Evolutionary conservation across 2,797 vertebrate species (phyloP).

Genomic region (Xenopus petersii): DNA sequence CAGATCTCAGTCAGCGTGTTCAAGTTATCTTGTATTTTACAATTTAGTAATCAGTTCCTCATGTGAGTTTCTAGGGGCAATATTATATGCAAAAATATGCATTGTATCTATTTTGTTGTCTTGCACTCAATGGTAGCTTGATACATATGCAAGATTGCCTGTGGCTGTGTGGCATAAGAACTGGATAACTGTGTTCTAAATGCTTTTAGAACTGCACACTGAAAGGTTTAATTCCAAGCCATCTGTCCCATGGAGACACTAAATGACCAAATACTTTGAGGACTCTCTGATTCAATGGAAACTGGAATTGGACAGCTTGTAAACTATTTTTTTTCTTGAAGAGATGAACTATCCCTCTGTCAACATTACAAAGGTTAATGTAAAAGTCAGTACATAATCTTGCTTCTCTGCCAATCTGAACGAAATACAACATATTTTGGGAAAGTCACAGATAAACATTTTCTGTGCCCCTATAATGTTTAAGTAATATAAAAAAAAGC

Average conservation of each 20-base stretch:
- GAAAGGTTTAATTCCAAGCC: constrained; percentile 37
- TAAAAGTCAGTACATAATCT: constrained; percentile 28
- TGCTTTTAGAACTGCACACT: constrained; percentile 28
- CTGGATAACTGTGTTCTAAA: constrained; percentile 21
- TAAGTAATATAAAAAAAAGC: not conserved
- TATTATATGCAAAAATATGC: too few relatives aligned
- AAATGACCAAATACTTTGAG: constrained; percentile 45
- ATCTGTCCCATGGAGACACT: constrained; percentile 41
- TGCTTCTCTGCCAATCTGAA: constrained; percentile 31
- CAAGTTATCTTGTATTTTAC: too few relatives aligned
- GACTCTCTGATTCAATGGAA: constrained; percentile 32
- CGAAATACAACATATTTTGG: constrained; percentile 20
- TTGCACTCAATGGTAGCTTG: too few relatives aligned
- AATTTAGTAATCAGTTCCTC: too few relatives aligned
- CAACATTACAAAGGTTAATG: constrained; percentile 35
- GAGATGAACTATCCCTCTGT: constrained; percentile 1
- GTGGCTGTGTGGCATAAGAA: constrained; percentile 27
- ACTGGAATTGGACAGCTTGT: constrained; percentile 38
- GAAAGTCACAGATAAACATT: constrained; percentile 11
- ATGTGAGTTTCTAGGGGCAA: too few relatives aligned
- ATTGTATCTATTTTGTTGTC: too few relatives aligned
- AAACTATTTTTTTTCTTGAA: constrained; percentile 26
- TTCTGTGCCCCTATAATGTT: not conserved
- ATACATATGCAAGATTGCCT: constrained; percentile 8
- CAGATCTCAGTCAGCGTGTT: too few relatives aligned